Evolutionary conservation across 2,888 invertebrate species (phyloP), one percentile per base, ranked within the genome.

Genomic region (Elegia similella): DNA sequence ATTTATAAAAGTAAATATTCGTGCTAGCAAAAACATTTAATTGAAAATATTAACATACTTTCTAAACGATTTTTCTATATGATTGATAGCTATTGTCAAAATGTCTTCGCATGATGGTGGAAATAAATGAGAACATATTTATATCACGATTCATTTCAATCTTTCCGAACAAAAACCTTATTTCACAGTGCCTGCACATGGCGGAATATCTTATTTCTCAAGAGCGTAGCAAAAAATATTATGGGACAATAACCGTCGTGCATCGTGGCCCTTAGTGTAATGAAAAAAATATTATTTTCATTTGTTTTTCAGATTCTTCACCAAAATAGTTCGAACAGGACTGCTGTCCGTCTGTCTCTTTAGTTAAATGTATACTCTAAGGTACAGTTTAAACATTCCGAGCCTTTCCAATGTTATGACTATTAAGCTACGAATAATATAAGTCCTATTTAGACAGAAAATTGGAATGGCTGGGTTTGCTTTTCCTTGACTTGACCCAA

Each of bases 181-280:
- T 88, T 88, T 89, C 89, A 89, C 89, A 84, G 75, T 76, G 70
- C 76, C 75, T 84, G 88, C 85, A 82, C 88, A 86, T 73, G 77
- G 64, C 77, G 65, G 74, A 82, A 77, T 78, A 78, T 81, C 77
- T 82, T 78, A 84, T 83, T 85, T 82, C 81, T 81, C 78, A 75
- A 67, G 78, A 80, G 82, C 73, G 75, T 70, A 72, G 67, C 71
- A 75, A 77, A 81, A 78, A 75, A 78, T 78, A 68, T 80, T 77
- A 72, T 70, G 62, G 58, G 61, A 66, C 62, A 62, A 70, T 67
- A 72, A 72, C 72, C 71, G 70, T 69, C 73, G 68, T 66, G 68
- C n/a, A n/a, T n/a, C n/a, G n/a, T n/a, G 69, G 69, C 66, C 66
- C 50, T 38, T 44, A 55, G 47, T 59, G 16, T 44, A 15, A n/a